Evolutionary conservation across 2,113 vertebrate species (phyloP), one percentile per base, ranked within the genome.

Genomic region (Hemibagrus wyckioides): DNA sequence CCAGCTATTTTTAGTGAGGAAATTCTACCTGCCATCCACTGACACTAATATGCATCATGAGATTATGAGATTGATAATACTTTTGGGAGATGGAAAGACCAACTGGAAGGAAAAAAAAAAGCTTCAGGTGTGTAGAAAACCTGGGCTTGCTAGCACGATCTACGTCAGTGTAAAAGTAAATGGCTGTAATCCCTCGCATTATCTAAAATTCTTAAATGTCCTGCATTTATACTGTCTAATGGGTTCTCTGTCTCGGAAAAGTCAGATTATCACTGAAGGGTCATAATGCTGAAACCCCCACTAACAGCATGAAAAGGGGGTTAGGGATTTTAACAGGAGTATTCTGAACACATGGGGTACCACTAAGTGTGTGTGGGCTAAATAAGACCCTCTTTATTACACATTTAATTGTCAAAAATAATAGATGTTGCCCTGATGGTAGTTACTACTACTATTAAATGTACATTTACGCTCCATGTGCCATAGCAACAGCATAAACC

Each of bases 371-470:
- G 80, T 65, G 57, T 85, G 30, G 39, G 65, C 80, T 85, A n/a
- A 71, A 85, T 89, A 90, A 91, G 87, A 57, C 91, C 89, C 90
- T 84, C 69, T 92, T 94, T 92, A 93, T 94, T 93, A 92, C 90
- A 92, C 44, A 44, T 92, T 94, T 92, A 93, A 93, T 88, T 86
- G 79, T 89, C 57, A 87, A 85, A 92, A 92, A 90, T 28, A 92
- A 90, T 84, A 89, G 86, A 91, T 92, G 91, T 91, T 88, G 87
- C 71, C 61, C 69, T 48, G 77, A 86, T 87, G 90, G 90, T 88
- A 91, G 91, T 91, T 82, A 84, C 83, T 86, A 89, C 90, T 91
- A 86, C 86, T 90, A 89, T 92, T 89, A 91, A 93, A 90, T 91
- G 88, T 91, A 90, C 88, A 92, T 94, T 94, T 90, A 80, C 80